Conservation (phyloP, 2,888 invertebrate genomes). For the Ashinkailepas kermadecensis region DNA sequence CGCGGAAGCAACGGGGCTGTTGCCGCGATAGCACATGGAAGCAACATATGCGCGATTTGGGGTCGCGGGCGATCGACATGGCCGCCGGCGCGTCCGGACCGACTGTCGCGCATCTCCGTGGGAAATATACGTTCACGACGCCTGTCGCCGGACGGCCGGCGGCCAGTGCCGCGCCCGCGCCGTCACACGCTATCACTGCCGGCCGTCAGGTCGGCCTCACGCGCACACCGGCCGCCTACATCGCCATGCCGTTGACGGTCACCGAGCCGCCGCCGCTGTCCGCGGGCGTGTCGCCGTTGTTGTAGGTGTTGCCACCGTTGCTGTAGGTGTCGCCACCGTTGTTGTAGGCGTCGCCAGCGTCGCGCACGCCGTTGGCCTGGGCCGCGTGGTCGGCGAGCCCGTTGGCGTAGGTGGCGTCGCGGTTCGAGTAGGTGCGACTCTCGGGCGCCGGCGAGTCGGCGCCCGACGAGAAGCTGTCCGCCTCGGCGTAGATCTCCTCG, state of each 20-base stretch:
- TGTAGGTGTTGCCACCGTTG: background rate
- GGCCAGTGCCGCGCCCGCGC: no score
- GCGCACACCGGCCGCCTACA: background rate
- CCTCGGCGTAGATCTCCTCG: conserved; percentile 23
- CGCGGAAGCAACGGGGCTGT: no score
- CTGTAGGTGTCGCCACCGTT: conserved; percentile 11
- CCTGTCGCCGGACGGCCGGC: no score
- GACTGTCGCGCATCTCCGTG: no score
- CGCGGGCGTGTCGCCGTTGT: background rate
- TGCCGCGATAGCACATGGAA: no score
- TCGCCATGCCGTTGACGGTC: conserved; percentile 17
- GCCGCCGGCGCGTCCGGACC: no score
- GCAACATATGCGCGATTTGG: no score
- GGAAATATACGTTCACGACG: no score
- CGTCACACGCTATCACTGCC: background rate
- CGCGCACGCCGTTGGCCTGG: no score
- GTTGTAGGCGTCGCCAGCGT: no score
- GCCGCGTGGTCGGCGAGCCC: background rate
- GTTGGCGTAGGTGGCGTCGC: conserved; percentile 15
- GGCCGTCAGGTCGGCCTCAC: background rate
- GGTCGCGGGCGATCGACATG: no score
- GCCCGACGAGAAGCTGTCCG: conserved; percentile 17
- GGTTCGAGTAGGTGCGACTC: conserved; percentile 10
- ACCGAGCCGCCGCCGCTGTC: background rate
- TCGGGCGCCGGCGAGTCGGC: background rate